Base-by-base conservation (phyloP, 2,113 vertebrate genomes). In the Xiphias gladius region DNA sequence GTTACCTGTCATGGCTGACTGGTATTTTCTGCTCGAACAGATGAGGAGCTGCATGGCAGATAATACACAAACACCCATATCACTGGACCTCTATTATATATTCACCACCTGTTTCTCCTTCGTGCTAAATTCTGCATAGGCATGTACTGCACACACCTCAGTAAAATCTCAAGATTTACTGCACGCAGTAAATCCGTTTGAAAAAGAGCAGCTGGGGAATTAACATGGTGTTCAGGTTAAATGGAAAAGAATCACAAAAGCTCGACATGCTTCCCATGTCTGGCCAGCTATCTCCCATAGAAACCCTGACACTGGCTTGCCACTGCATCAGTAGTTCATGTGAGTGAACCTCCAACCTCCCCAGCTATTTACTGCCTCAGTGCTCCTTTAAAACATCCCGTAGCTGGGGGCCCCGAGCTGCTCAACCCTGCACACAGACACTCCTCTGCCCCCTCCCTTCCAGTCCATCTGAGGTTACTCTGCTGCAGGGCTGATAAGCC, bases 401-500 rank as follows among this genome's bases (percentile, higher is more conserved):
- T 79, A 52, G 83, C 58, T 81, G 58, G 57, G 73, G 76, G 68
- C 70, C 50, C 64, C 63, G 19, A 71, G 65, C 68, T 30, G 59
- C 35, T 17, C n/a, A 12, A 13, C 66, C 30, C 65, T 55, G 46
- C 77, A 30, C 35, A 65, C 52, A 68, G 26, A 82, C 66, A 70
- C 76, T 55, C 43, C 35, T 28, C 57, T 16, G 20, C 70, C 72
- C 69, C 78, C 85, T 72, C 80, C 72, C 63, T 62, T 80, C 24
- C 71, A 83, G 84, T 79, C 75, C 72, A 78, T 91, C 79, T 65
- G 84, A 92, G 79, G 87, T 86, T 83, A 77, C 87, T n/a, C n/a
- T 93, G 92, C 83, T 88, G 84, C 80, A 66, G 83, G 76, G 19
- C 87, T 86, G 91, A 91, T 92, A 92, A 93, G 88, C 83, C 86